Evolutionary conservation across 2,113 vertebrate genomes (phyloP).

Genomic region (Dipodomys spectabilis): DNA sequence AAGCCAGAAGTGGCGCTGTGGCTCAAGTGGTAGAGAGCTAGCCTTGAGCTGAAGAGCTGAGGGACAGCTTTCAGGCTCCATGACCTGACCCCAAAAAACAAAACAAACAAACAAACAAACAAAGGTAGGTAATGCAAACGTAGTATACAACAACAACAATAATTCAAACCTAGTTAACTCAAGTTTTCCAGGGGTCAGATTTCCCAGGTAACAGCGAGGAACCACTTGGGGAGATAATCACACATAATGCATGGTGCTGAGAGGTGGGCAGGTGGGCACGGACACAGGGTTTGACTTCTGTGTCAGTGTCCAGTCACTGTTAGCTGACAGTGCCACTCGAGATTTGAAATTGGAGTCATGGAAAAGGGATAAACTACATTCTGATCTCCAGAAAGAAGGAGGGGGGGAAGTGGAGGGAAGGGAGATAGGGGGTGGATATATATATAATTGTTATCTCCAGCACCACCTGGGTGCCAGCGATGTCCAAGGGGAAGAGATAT

Average conservation of each 20-base stretch:
- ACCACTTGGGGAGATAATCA: not conserved
- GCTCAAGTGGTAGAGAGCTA: no score
- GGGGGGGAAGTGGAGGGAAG: not conserved
- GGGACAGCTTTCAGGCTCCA: no score
- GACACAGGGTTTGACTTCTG: not conserved
- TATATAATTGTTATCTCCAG: constrained; percentile 19
- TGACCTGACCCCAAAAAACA: no score
- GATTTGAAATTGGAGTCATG: not conserved
- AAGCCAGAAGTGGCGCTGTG: no score
- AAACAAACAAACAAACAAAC: no score
- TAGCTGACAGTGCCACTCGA: not conserved
- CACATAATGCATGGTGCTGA: not conserved
- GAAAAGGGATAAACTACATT: not conserved
- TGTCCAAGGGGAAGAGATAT: not conserved
- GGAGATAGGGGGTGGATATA: not conserved
- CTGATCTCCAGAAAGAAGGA: not conserved
- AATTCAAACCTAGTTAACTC: not conserved
- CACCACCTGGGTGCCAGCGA: not conserved
- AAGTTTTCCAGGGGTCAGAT: not conserved
- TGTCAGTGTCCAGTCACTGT: not conserved
- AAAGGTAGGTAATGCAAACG: not conserved
- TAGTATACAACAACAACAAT: not conserved
- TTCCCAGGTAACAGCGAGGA: not conserved
- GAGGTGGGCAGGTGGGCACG: not conserved
- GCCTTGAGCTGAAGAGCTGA: no score